These are phyloP conservation scores for Stegodyphus mimosarum DNA, from an alignment of 1,140 invertebrate species.

Conservation along the genomic window DNA sequence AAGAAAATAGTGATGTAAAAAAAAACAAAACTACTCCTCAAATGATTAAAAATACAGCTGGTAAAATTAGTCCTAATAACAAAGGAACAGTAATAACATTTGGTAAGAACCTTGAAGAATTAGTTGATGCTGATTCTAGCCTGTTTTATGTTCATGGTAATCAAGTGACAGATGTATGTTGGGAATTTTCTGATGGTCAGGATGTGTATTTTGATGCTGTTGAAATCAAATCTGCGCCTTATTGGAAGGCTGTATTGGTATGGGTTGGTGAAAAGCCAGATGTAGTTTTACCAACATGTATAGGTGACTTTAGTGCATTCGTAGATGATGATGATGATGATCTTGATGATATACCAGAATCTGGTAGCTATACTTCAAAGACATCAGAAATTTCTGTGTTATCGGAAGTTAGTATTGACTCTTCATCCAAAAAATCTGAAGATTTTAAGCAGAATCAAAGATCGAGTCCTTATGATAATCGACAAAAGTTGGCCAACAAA, in stretches of 20 bases:
- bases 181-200: slow-evolving; percentile 52
- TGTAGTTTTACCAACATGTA: not conserved
- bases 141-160: slow-evolving; percentile 17
- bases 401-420: too few species aligned
- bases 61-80: slow-evolving; percentile 32
- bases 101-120: slow-evolving; percentile 19
- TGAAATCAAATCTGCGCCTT: slow-evolving; percentile 19
- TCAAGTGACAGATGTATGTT: slow-evolving; percentile 27
- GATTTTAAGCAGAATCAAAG: too few species aligned
- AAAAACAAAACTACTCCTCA: not conserved
- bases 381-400: too few species aligned
- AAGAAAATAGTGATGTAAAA: not conserved
- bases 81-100: slow-evolving; percentile 38
- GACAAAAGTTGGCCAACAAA: too few species aligned
- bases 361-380: not conserved
- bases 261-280: slow-evolving; percentile 42
- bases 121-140: slow-evolving; percentile 42
- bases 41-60: slow-evolving; percentile 3
- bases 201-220: slow-evolving; percentile 23
- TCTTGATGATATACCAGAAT: too few species aligned
- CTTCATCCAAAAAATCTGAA: too few species aligned
- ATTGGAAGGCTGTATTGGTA: slow-evolving; percentile 28
- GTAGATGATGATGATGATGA: slow-evolving; percentile 10
- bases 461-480: too few species aligned
- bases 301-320: slow-evolving; percentile 36